These are phyloP conservation scores for Drosophila tripunctata DNA, from an alignment of 2,888 invertebrate species.

Conservation along the genomic window DNA sequence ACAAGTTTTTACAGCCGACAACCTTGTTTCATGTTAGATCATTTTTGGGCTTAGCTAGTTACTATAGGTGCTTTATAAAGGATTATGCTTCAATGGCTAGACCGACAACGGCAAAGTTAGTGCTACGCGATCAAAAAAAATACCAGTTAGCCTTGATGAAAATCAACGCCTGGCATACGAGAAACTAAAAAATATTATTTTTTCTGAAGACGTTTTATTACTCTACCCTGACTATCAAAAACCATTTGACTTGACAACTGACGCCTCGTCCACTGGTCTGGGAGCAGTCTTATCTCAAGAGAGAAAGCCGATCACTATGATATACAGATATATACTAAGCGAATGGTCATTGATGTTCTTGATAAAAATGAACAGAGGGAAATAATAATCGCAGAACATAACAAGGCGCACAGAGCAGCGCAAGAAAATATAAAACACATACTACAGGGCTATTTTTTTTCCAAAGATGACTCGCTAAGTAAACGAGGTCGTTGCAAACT, in stretches of 20 bases:
- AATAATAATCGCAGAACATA: not conserved
- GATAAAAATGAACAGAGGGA: not conserved
- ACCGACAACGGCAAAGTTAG: conserved; percentile 2
- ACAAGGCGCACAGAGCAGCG: not conserved
- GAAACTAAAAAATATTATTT: not conserved
- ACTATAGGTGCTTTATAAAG: not conserved
- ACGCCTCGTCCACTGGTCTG: too few species aligned
- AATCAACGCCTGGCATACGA: not conserved
- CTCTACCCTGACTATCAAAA: conserved; percentile 3
- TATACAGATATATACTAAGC: too few species aligned
- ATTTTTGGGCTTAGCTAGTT: conserved; percentile 4
- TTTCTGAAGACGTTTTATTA: conserved; percentile 8
- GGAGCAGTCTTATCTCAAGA: not conserved
- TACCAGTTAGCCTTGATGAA: not conserved
- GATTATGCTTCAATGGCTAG: conserved; percentile 2
- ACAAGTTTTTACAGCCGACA: not conserved
- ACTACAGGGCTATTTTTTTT: not conserved
- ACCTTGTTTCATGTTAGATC: not conserved
- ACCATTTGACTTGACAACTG: conserved; percentile 4
- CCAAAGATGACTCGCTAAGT: not conserved
- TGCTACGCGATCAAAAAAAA: not conserved
- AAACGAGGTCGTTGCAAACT: not conserved
- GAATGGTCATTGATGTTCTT: not conserved
- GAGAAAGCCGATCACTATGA: not conserved
- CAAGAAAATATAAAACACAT: not conserved